phyloP scores from a whole-genome alignment of 2,888 invertebrate genomes.

The Caenorhabditis virilis region DNA sequence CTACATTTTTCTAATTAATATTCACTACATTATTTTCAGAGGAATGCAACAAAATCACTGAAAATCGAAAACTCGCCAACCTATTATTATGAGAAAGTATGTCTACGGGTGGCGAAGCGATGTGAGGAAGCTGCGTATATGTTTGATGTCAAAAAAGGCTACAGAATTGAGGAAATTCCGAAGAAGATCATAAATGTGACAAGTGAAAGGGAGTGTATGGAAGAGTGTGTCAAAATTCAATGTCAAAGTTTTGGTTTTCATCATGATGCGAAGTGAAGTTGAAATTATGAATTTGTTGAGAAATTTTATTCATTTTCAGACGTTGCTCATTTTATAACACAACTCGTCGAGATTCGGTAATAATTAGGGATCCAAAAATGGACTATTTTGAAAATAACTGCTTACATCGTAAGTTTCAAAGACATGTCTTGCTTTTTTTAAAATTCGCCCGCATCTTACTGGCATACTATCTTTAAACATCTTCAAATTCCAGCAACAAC shows the following conservation, averaged over 20 bases:
- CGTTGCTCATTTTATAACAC: constrained; percentile 71
- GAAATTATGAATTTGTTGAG: too few relatives aligned
- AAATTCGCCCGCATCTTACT: background rate
- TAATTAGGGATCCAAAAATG: constrained; percentile 49
- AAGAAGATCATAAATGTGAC: constrained; percentile 23
- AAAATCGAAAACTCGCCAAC: constrained; percentile 30
- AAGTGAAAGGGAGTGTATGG: constrained; percentile 34
- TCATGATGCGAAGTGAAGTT: constrained; percentile 29
- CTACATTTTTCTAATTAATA: background rate
- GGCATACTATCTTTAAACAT: background rate
- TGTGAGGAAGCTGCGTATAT: constrained; percentile 46
- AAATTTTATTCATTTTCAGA: too few relatives aligned
- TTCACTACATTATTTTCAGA: background rate
- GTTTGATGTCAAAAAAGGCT: constrained; percentile 37
- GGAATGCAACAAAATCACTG: constrained; percentile 15
- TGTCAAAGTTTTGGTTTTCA: constrained; percentile 44
- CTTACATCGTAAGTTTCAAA: constrained; percentile 70
- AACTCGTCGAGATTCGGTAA: constrained; percentile 51
- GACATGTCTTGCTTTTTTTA: too few relatives aligned
- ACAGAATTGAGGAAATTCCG: constrained; percentile 31
- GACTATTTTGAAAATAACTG: constrained; percentile 74
- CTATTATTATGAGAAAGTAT: constrained; percentile 46
- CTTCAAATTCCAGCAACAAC: constrained; percentile 19
- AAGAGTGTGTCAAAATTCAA: constrained; percentile 38
- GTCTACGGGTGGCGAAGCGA: constrained; percentile 29